Conservation (phyloP, 2,888 invertebrate species). For the Perizoma affinitatum region DNA sequence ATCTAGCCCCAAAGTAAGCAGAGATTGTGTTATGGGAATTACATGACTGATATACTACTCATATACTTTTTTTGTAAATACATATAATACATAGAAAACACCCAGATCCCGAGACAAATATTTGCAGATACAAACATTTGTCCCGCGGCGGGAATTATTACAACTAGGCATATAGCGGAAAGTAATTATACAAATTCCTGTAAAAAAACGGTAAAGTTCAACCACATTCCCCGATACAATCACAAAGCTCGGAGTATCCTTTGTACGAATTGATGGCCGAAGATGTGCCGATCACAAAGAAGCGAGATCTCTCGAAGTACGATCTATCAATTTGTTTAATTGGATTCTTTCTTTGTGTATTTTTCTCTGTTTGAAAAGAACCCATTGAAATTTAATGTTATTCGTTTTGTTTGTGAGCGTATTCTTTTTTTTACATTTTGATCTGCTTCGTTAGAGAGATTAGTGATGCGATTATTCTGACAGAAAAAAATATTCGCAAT, state of each 20-base stretch:
- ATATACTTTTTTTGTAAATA: no score
- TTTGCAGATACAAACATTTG: no score
- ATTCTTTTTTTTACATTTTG: constrained; percentile 35
- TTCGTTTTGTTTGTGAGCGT: constrained; percentile 57
- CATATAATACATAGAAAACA: no score
- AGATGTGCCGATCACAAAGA: constrained; percentile 70
- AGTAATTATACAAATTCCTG: no score
- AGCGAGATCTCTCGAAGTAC: constrained; percentile 57
- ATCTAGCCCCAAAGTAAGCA: no score
- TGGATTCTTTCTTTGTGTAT: constrained; percentile 75
- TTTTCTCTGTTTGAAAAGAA: constrained; percentile 66
- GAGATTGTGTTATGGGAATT: no score
- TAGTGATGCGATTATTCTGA: constrained; percentile 25
- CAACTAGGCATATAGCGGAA: no score
- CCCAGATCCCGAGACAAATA: no score
- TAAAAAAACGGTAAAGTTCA: constrained; percentile 35
- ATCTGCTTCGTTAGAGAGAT: constrained; percentile 34
- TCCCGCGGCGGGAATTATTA: no score
- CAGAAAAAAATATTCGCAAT: no score
- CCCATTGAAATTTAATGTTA: constrained; percentile 70
- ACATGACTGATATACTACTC: no score
- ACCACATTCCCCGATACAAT: constrained; percentile 49
- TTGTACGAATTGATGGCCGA: constrained; percentile 65
- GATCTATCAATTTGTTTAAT: constrained; percentile 81
- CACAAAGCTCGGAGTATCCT: constrained; percentile 59